These are phyloP conservation scores for Polyommatus icarus DNA, from an alignment of 2,888 invertebrate genomes.

Conservation along the genomic window DNA sequence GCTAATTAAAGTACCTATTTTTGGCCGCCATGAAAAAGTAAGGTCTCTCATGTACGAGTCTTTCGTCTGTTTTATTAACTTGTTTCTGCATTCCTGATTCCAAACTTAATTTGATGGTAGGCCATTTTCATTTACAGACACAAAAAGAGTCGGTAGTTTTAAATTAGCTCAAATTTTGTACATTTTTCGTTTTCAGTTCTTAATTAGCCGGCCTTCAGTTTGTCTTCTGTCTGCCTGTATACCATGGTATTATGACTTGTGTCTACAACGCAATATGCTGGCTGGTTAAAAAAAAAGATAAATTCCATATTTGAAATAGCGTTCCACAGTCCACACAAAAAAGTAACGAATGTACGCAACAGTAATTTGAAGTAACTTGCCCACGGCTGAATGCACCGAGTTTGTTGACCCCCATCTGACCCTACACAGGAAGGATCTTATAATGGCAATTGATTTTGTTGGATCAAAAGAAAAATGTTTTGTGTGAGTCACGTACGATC, in stretches of 20 bases:
- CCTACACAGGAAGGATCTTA: constrained; percentile 60
- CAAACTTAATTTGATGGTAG: constrained; percentile 29
- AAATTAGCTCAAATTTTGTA: constrained; percentile 23
- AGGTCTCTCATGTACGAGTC: constrained; percentile 27
- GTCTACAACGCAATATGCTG: not conserved
- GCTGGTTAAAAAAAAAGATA: not conserved
- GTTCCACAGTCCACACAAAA: not conserved
- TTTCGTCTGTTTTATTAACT: constrained; percentile 30
- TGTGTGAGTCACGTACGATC: constrained; percentile 28
- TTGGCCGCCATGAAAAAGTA: constrained; percentile 32
- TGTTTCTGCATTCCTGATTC: constrained; percentile 26
- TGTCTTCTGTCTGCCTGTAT: constrained; percentile 10
- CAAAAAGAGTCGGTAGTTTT: constrained; percentile 9
- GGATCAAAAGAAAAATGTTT: constrained; percentile 30
- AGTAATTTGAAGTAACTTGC: constrained; percentile 14
- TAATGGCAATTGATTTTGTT: constrained; percentile 56
- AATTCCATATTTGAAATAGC: not conserved
- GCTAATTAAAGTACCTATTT: constrained; percentile 35
- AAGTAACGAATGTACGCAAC: not conserved
- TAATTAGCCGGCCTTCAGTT: not conserved
- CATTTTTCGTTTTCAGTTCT: not conserved
- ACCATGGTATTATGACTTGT: not conserved
- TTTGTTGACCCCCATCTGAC: constrained; percentile 67
- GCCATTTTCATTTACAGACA: constrained; percentile 27
- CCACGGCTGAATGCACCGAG: constrained; percentile 63